Percentiles rank a stretch among this genome's conserved stretches.
Conservation (phyloP, 2,888 invertebrate species). For the Heteromyza rotundicornis region DNA sequence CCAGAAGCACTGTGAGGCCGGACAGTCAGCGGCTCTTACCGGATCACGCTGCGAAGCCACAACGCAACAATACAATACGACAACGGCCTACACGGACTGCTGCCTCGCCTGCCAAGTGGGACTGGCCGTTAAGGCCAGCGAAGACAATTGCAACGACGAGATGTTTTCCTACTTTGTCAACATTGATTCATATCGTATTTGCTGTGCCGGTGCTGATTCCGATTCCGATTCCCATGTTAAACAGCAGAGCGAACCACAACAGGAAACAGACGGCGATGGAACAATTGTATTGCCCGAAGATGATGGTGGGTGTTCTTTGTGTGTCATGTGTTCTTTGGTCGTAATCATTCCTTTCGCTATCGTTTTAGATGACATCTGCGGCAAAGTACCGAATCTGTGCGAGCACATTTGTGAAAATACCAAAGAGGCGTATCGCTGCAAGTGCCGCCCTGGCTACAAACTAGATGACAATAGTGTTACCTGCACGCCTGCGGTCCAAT, state of each 20-base stretch:
- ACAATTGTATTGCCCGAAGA: conserved; percentile 41
- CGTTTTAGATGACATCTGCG: conserved; percentile 67
- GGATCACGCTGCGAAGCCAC: conserved; percentile 50
- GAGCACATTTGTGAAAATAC: conserved; percentile 68
- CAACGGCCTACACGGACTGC: conserved; percentile 64
- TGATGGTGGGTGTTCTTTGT: conserved; percentile 43
- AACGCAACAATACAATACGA: conserved; percentile 35
- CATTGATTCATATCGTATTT: conserved; percentile 69
- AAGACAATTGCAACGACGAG: conserved; percentile 65
- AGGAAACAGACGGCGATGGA: no score
- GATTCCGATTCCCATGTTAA: neutral
- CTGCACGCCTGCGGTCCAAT: conserved; percentile 46
- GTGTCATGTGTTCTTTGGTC: no score
- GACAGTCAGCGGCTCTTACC: conserved; percentile 50
- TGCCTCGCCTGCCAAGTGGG: conserved; percentile 72
- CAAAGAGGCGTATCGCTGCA: conserved; percentile 66
- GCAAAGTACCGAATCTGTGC: conserved; percentile 63
- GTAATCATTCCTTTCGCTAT: no score
- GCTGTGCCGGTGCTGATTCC: conserved; percentile 63
- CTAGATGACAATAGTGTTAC: conserved; percentile 65
- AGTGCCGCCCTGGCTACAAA: conserved; percentile 63
- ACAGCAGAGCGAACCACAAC: no score
- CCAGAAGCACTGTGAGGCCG: conserved; percentile 54
- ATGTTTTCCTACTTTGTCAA: conserved; percentile 59
- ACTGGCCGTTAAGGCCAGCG: conserved; percentile 65